Percentiles rank a stretch among this genome's conserved stretches.
These are phyloP conservation scores for Ondatra zibethicus DNA, from an alignment of 2,113 vertebrate genomes.

Conservation along the genomic window DNA sequence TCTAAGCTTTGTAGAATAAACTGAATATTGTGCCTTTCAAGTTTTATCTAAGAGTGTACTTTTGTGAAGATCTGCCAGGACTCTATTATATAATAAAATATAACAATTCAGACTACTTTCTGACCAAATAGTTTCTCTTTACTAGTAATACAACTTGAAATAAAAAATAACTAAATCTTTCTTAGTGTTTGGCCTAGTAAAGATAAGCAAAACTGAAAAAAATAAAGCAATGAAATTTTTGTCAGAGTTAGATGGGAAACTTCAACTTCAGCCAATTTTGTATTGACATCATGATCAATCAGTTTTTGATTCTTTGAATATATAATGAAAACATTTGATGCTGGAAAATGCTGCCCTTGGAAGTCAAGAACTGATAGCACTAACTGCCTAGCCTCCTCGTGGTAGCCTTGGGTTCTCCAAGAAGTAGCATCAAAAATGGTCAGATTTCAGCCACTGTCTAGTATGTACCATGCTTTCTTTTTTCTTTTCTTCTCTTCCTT, in stretches of 20 bases:
- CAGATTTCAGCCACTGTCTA: not conserved
- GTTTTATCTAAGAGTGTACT: not conserved
- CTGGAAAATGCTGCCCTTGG: not conserved
- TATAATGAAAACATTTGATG: not conserved
- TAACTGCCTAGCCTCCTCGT: too few relatives aligned
- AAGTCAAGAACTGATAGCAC: not conserved
- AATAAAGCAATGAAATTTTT: not conserved
- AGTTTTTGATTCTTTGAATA: not conserved
- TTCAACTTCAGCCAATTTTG: not conserved
- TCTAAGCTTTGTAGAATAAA: not conserved
- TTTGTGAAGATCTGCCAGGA: constrained; percentile 37
- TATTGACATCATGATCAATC: not conserved
- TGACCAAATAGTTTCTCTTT: constrained; percentile 5
- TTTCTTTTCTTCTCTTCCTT: not conserved
- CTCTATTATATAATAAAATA: not conserved
- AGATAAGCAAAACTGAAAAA: constrained; percentile 1
- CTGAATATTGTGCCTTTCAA: constrained; percentile 28
- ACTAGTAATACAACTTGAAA: not conserved
- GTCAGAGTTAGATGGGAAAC: not conserved
- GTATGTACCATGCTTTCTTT: not conserved
- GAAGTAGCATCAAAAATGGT: not conserved
- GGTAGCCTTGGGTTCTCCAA: not conserved
- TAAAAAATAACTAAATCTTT: not conserved
- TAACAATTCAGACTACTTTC: not conserved
- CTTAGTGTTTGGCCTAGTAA: not conserved